Evolutionary conservation across 2,797 vertebrate genomes (phyloP).

Genomic region (Aphelocoma californica): DNA sequence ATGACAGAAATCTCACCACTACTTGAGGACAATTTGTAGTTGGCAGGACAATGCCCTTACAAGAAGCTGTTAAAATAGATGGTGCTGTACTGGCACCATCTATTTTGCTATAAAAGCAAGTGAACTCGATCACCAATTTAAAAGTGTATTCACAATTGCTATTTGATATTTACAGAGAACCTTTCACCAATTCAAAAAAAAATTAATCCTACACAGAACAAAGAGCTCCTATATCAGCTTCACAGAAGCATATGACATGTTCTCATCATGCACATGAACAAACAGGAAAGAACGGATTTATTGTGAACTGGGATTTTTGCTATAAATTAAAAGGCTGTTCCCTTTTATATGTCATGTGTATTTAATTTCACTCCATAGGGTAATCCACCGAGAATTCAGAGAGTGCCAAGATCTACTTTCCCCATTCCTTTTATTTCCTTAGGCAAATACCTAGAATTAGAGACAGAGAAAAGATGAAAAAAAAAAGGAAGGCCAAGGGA

Average conservation of each 20-base stretch:
- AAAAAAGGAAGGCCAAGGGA: conserved; percentile 61
- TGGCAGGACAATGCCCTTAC: neutral
- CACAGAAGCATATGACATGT: conserved; percentile 47
- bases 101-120: neutral
- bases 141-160: neutral
- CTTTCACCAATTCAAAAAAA: conserved; percentile 4
- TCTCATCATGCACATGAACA: conserved; percentile 59
- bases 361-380: conserved; percentile 72
- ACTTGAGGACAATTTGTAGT: neutral
- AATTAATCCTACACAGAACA: conserved; percentile 35
- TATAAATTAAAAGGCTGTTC: conserved; percentile 67
- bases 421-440: conserved; percentile 67
- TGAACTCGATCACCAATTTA: neutral
- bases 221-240: conserved; percentile 53
- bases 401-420: conserved; percentile 72
- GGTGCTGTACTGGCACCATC: neutral
- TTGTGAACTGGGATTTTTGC: conserved; percentile 58
- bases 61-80: neutral
- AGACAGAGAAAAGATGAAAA: conserved; percentile 63
- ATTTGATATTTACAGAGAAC: conserved; percentile 44
- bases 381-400: conserved; percentile 67
- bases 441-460: conserved; percentile 67
- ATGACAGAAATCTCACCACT: neutral
- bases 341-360: conserved; percentile 73
- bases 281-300: conserved; percentile 70